Percentiles rank a stretch among this genome's conserved stretches.
Conservation (phyloP, 2,113 vertebrate species). For the Origma solitaria region DNA sequence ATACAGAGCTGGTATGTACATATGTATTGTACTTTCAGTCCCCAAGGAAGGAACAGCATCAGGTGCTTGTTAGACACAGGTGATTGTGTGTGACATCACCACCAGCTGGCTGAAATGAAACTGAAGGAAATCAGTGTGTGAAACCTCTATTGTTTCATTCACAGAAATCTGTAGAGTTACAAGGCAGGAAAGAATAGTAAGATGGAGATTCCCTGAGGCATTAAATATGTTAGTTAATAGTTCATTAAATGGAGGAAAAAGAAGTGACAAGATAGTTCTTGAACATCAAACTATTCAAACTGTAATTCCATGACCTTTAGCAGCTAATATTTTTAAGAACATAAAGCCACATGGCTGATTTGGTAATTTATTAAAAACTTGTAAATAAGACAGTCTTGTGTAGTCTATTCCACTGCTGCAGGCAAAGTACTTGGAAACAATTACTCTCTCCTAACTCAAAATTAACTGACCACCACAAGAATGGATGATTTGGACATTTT, state of each 20-base stretch:
- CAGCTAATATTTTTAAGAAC: background rate
- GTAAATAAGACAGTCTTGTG: background rate
- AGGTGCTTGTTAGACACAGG: background rate
- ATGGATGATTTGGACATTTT: background rate
- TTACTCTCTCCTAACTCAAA: background rate
- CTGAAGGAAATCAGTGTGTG: background rate
- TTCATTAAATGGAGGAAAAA: background rate
- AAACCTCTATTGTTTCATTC: conserved; percentile 30
- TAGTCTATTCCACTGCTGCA: background rate
- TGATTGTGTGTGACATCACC: conserved; percentile 25
- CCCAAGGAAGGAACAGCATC: background rate
- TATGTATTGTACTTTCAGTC: background rate
- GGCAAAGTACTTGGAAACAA: background rate
- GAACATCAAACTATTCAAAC: background rate
- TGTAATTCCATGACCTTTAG: conserved; percentile 20
- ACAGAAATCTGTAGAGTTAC: background rate
- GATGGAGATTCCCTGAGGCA: background rate
- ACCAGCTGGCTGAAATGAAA: conserved; percentile 21
- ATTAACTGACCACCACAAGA: conserved; percentile 10
- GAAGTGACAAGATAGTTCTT: conserved; percentile 3
- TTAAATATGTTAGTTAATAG: background rate
- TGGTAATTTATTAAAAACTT: background rate
- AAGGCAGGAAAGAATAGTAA: background rate
- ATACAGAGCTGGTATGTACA: background rate
- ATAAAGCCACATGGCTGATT: background rate